Base-by-base conservation (phyloP, 1,140 invertebrate species). In the Alviniconcha marisindica region DNA sequence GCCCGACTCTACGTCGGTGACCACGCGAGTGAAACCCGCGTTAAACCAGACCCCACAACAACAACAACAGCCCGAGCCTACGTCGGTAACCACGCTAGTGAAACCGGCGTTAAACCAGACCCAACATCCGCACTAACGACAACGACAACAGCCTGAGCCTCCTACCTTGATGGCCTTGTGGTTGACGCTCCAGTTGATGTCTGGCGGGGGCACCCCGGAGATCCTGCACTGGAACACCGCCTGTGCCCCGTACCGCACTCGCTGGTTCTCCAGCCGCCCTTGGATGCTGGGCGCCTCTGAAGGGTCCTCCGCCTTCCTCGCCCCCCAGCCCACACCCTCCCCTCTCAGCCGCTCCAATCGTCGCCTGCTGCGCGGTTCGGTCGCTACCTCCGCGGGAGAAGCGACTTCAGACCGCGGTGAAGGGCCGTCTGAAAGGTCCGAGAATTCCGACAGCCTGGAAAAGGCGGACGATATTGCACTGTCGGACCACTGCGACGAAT, bases 151-250 rank as follows among this genome's bases (percentile, higher is more conserved):
- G n/a, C n/a, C n/a, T n/a, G 31, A 24, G 4, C 4, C 28, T 60
- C 86, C 77, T 85, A 90, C 91, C 84, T 90, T 89, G 36, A 92
- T 89, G 81, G 85, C 83, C 81, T 87, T 90, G 28, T 87, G 83
- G 82, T 92, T 90, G 24, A 89, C 71, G 0, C 82, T 83, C 92
- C 92, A 93, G 63, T 81, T 87, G 14, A 93, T 83, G 7, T 88
- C 88, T 36, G 92, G 90, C 69, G 82, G 79, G 4, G 91, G 91
- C 73, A 80, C 84, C 38, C 90, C 92, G 12, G 82, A 83, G 3
- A 93, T 86, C 51, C 85, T 73, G 84, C 89, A 89, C 80, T 88
- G 83, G 63, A 96, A 93, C 91, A 89, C 87, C 15, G 92, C 87
- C 83, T 88, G 81, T 63, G 86, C 87, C 42, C 91, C 84, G 78